A percentile compares a stretch with the other conserved stretches of the same genome.
phyloP scores from a whole-genome alignment of 2,797 vertebrate genomes.

The Acanthurus leucopareius region DNA sequence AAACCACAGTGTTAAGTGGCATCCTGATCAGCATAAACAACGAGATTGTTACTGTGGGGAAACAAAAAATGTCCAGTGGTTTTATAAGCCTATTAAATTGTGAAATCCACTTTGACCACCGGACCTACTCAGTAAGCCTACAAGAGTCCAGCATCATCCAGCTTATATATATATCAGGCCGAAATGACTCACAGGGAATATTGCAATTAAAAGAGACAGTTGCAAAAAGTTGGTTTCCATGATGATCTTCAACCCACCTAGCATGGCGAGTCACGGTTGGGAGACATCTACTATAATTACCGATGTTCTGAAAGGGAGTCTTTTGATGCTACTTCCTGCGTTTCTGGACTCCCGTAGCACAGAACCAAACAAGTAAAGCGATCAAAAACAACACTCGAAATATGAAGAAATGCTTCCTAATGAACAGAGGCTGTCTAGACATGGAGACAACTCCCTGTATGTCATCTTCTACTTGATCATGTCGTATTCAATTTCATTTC shows the following conservation, averaged over 20 bases:
- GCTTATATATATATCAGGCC: slow-evolving; percentile 16
- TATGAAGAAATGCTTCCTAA: too few species aligned
- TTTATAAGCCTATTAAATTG: slow-evolving; percentile 75
- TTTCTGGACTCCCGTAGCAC: not conserved
- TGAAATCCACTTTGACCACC: slow-evolving; percentile 76
- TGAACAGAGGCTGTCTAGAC: too few species aligned
- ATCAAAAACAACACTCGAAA: too few species aligned
- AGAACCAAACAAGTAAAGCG: too few species aligned
- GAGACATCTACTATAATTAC: not conserved
- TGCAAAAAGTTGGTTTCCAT: not conserved
- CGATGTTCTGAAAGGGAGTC: not conserved
- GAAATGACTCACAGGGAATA: slow-evolving; percentile 40
- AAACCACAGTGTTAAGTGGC: slow-evolving; percentile 14
- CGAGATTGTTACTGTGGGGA: slow-evolving; percentile 41
- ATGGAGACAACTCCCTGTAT: too few species aligned
- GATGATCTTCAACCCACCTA: not conserved
- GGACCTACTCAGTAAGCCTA: slow-evolving; percentile 62
- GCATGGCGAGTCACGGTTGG: not conserved
- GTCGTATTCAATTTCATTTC: too few species aligned
- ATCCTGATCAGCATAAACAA: slow-evolving; percentile 41
- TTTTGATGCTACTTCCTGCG: not conserved
- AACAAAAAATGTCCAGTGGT: slow-evolving; percentile 61
- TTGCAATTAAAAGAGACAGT: slow-evolving; percentile 21
- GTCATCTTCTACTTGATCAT: too few species aligned
- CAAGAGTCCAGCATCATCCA: slow-evolving; percentile 60